Evolutionary conservation across 2,888 invertebrate species (phyloP), one percentile per base, ranked within the genome.

Genomic region (Scaeva pyrastri): DNA sequence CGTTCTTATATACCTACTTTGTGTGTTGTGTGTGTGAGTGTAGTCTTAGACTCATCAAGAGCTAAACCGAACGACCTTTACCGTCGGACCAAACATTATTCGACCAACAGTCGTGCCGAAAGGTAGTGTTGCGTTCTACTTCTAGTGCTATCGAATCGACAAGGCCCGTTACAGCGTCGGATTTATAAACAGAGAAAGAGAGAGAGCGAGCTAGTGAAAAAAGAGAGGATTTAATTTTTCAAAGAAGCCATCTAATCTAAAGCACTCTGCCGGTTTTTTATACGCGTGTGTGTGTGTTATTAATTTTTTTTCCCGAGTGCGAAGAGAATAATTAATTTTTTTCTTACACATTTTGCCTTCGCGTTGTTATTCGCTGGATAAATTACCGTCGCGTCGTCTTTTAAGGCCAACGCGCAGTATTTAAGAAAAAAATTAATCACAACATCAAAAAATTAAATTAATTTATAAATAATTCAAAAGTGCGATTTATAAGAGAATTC

Each of bases 281-380:
- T 39, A 39, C 45, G n/a, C 12, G 41, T 55, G 41, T 55, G 16
- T 66, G 80, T 26, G 26, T 26, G 26, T 60, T 26, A 26, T 48
- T 31, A 21, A 31, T 52, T 60, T 73, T 21, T n/a, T n/a, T n/a
- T n/a, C n/a, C n/a, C n/a, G n/a, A 43, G 23, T 43, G 23, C n/a
- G 48, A 36, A 48, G 74, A 56, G 55, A 64, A 60, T 5, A 64
- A 60, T 5, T 16, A 39, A 26, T 19, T 82, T 72, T 58, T 19
- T 77, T 72, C 52, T 62, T 41, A 31, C 48, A 66, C 39, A 52
- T 74, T 70, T 43, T 74, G 48, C 41, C 86, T 86, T 86, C 71
- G 86, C 82, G 86, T 82, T 82, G 86, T 86, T 66, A 86, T 86
- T 86, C 82, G 86, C 52, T 86, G 82, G 62, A 74, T 74, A 74